Percentiles rank a stretch among this genome's conserved stretches.
These are phyloP conservation scores for Pterocles gutturalis DNA, from an alignment of 2,113 vertebrate genomes.

Conservation along the genomic window DNA sequence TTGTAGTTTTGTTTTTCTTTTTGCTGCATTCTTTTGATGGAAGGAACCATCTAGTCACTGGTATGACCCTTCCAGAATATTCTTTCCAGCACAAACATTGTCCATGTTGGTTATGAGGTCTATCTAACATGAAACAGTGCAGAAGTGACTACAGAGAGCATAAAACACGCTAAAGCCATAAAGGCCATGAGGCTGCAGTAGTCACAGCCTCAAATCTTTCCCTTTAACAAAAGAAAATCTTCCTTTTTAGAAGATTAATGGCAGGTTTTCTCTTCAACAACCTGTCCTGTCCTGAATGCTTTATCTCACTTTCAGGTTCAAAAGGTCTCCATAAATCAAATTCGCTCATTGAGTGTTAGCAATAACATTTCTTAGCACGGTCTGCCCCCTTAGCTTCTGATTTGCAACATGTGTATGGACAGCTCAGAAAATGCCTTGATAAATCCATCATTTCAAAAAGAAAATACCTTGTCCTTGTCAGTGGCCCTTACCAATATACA, in stretches of 20 bases:
- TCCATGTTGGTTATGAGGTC: neutral
- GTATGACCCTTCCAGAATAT: neutral
- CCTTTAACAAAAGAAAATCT: neutral
- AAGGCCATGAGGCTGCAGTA: neutral
- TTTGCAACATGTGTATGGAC: neutral
- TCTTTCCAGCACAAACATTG: neutral
- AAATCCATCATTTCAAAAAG: neutral
- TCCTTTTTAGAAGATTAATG: neutral
- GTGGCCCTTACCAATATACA: neutral
- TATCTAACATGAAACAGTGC: neutral
- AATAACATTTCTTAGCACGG: neutral
- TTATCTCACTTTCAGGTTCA: conserved; percentile 4
- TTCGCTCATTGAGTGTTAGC: neutral
- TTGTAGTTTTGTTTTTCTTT: neutral
- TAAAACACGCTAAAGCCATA: neutral
- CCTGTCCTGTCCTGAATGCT: neutral
- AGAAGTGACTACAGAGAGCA: neutral
- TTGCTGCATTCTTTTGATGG: neutral
- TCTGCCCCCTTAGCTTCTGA: neutral
- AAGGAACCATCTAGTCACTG: neutral
- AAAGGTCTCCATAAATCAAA: conserved; percentile 1
- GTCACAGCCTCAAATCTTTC: neutral
- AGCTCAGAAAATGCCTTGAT: neutral
- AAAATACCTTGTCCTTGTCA: neutral
- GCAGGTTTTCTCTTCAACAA: neutral